Evolutionary conservation across 2,888 invertebrate species (phyloP), one percentile per base, ranked within the genome.

Genomic region (Hofmannophila pseudospretella): DNA sequence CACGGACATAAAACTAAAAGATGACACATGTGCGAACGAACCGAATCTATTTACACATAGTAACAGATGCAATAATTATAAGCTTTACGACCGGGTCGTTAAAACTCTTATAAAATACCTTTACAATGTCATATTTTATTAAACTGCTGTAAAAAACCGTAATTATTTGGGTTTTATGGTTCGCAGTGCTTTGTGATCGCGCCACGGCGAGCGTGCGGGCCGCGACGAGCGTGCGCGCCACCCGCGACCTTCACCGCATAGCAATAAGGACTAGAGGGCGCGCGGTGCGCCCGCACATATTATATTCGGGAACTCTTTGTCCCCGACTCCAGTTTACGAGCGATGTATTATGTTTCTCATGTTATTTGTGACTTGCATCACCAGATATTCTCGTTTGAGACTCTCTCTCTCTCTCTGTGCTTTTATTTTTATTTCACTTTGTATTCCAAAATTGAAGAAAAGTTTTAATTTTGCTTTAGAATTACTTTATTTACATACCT

Each of bases 111-210:
- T 25, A 25, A 25, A 36, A 28, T 40, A 40, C 42, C 52, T 51
- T 54, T 45, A 55, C 56, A 55, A 51, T 61, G 53, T 54, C 49
- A 41, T 49, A 48, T 65, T 66, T 59, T 62, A 66, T 58, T 56
- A 58, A 66, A 61, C 55, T 54, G 51, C 44, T 55, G 56, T 58
- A 58, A 65, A 54, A 54, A 56, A 52, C 53, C 51, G 51, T 55
- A 57, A 57, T 58, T 53, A 54, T 45, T 46, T 52, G 39, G 36
- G 41, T 39, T 60, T 60, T 57, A 60, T 57, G 52, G 47, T 44
- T 47, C 41, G 32, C 42, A 42, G 50, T 10, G 14, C 32, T 32
- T 32, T 32, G 32, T 32, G 32, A 23, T 12, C 22, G 7, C 3
- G 11, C 32, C 8, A 22, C 5, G 12, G 20, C 7, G 42, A 48